Percentiles rank a stretch among this genome's conserved stretches.
Evolutionary conservation across 2,113 vertebrate genomes (phyloP).

Genomic region (Bujurquina vittata): DNA sequence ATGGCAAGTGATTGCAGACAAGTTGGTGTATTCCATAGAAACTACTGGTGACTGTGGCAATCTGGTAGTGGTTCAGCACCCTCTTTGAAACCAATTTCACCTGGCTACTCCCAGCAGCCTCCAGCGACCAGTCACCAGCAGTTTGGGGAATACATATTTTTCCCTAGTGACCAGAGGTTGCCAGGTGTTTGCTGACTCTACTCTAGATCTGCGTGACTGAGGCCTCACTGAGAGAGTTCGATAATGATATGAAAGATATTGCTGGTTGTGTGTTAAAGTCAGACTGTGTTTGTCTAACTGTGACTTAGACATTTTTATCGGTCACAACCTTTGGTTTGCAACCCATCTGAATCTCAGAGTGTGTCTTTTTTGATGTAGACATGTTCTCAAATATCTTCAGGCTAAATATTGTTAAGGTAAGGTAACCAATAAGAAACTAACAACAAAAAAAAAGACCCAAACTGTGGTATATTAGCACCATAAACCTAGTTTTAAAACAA

Average conservation of each 20-base stretch:
- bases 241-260: not conserved
- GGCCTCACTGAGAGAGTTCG: not conserved
- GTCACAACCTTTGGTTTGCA: not conserved
- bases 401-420: not conserved
- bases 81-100: too few species aligned
- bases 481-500: not conserved
- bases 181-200: too few species aligned
- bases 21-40: not conserved
- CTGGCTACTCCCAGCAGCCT: too few species aligned
- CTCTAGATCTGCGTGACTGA: not conserved
- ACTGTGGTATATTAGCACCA: conserved; percentile 1
- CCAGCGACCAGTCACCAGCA: too few species aligned
- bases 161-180: too few species aligned
- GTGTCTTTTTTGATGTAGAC: not conserved
- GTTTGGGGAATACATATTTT: too few species aligned
- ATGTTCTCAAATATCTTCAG: not conserved
- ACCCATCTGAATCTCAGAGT: not conserved
- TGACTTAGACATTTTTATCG: too few species aligned
- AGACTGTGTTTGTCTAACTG: too few species aligned
- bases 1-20: not conserved
- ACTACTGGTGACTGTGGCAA: not conserved
- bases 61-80: too few species aligned
- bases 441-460: not conserved
- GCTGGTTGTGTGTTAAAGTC: not conserved
- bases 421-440: not conserved